These are phyloP conservation scores for Cheilosia scutellata DNA, from an alignment of 2,888 invertebrate species.

Conservation along the genomic window DNA sequence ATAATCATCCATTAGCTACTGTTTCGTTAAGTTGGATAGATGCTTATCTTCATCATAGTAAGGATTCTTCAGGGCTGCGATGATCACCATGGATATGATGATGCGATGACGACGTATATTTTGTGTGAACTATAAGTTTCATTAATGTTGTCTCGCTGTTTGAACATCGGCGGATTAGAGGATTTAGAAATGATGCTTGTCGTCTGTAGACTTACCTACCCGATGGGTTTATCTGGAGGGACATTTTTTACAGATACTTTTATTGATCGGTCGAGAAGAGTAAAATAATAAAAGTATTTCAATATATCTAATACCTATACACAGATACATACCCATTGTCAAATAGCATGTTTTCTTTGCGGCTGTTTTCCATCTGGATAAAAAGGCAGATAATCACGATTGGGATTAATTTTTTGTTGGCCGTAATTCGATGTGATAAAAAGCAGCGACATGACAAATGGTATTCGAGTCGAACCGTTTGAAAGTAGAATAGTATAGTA, in stretches of 20 bases:
- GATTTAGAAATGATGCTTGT: constrained; percentile 43
- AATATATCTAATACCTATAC: background rate
- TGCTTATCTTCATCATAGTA: constrained; percentile 11
- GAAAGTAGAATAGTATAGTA: no score
- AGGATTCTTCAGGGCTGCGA: constrained; percentile 12
- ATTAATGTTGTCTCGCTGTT: constrained; percentile 66
- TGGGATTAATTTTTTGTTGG: constrained; percentile 48
- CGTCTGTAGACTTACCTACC: constrained; percentile 53
- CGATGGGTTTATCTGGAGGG: constrained; percentile 51
- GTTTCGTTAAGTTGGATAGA: constrained; percentile 33
- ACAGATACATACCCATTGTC: background rate
- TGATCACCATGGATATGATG: background rate
- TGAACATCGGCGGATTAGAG: constrained; percentile 66
- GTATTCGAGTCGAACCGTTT: no score
- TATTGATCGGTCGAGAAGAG: constrained; percentile 39
- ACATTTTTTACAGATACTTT: constrained; percentile 58
- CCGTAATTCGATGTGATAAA: constrained; percentile 7
- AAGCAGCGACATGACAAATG: background rate
- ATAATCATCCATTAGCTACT: constrained; percentile 70
- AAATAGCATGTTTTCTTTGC: constrained; percentile 12
- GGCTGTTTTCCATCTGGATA: constrained; percentile 5
- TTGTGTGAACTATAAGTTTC: constrained; percentile 72
- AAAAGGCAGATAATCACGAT: constrained; percentile 5
- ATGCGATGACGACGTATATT: constrained; percentile 29
- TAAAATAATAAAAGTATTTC: constrained; percentile 10